These are phyloP conservation scores for Hypomecis atomaria DNA, from an alignment of 2,888 invertebrate species.

Conservation along the genomic window DNA sequence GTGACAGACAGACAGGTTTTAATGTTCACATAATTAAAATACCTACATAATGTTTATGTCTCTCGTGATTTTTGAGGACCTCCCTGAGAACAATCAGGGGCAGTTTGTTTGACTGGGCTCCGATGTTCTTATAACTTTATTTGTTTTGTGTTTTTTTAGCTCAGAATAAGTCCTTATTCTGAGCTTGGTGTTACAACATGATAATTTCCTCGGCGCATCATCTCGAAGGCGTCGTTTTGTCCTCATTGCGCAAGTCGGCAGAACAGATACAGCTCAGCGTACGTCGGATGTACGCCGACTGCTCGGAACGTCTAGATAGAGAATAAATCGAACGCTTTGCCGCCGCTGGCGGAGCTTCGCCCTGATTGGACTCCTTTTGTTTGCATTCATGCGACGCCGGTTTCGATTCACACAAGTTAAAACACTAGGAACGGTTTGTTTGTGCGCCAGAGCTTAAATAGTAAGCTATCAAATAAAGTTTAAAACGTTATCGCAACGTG, in stretches of 20 bases:
- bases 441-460: conserved; percentile 4
- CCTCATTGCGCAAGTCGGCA: conserved; percentile 6
- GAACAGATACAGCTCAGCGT: conserved; percentile 5
- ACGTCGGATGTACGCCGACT: conserved; percentile 44
- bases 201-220: not conserved
- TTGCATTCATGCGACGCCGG: conserved; percentile 27
- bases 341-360: conserved; percentile 27
- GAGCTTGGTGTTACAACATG: too few species aligned
- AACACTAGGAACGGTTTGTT: conserved; percentile 9
- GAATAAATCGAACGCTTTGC: conserved; percentile 29
- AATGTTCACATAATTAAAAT: too few species aligned
- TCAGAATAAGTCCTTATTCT: too few species aligned
- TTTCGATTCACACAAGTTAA: conserved; percentile 2
- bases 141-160: too few species aligned
- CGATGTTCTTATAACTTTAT: too few species aligned
- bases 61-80: too few species aligned
- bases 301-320: conserved; percentile 34
- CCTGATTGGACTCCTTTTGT: conserved; percentile 50
- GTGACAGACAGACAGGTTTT: too few species aligned
- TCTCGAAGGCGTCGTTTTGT: conserved; percentile 1
- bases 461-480: not conserved
- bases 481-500: too few species aligned
- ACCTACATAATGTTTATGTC: too few species aligned
- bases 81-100: too few species aligned
- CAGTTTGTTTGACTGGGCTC: too few species aligned